phyloP scores from a whole-genome alignment of 2,797 vertebrate genomes.

The Delichon dasypus region DNA sequence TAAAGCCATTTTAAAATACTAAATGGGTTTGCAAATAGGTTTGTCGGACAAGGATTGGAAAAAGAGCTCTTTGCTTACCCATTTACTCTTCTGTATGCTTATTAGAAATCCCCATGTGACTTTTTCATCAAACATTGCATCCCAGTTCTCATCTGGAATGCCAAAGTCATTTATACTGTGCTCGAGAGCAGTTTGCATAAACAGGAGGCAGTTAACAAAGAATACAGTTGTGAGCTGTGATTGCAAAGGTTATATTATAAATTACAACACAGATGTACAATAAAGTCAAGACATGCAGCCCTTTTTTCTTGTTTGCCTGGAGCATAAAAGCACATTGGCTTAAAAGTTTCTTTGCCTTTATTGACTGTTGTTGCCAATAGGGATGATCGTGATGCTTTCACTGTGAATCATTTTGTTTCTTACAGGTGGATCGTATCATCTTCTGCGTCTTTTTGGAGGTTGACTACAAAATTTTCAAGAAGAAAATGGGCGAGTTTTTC shows the following conservation, averaged over 20 bases:
- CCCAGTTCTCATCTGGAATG: constrained; percentile 51
- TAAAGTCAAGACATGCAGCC: neutral
- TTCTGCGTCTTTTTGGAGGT: constrained; percentile 98
- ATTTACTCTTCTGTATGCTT: constrained; percentile 52
- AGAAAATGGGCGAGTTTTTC: constrained; percentile 92
- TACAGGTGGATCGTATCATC: constrained; percentile 94
- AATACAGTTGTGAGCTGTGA: neutral
- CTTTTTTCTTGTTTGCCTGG: constrained; percentile 4
- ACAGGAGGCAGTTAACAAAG: constrained; percentile 40
- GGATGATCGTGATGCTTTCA: neutral
- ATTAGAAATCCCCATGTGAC: constrained; percentile 24
- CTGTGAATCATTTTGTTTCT: constrained; percentile 41
- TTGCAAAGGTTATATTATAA: constrained; percentile 40
- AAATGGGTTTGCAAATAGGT: constrained; percentile 60
- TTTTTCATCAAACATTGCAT: constrained; percentile 62
- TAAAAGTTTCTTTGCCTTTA: neutral
- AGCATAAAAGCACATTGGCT: neutral
- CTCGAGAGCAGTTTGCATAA: constrained; percentile 49
- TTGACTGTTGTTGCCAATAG: neutral
- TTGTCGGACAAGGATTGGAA: constrained; percentile 56
- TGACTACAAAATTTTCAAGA: constrained; percentile 96
- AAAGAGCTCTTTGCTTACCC: constrained; percentile 63
- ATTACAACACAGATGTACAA: constrained; percentile 14
- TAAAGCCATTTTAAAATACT: constrained; percentile 56
- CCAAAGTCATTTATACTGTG: constrained; percentile 57